phyloP scores from a whole-genome alignment of 2,113 vertebrate species.

The Mustelus asterias region DNA sequence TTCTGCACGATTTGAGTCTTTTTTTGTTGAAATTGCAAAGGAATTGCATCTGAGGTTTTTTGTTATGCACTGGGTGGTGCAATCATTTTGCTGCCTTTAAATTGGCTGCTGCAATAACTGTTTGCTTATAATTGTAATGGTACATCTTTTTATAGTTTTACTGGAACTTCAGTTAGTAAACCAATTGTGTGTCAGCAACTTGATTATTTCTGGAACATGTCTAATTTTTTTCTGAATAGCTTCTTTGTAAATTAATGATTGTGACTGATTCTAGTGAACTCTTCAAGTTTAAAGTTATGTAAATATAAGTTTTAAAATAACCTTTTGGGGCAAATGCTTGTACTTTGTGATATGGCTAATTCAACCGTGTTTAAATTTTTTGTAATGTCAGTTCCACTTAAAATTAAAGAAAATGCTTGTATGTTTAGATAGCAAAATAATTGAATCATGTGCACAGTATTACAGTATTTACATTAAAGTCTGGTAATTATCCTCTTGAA shows the following conservation, averaged over 20 bases:
- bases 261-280: too few species aligned
- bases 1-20: conserved; percentile 17
- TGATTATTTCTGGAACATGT: conserved; percentile 26
- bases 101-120: conserved; percentile 18
- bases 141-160: conserved; percentile 24
- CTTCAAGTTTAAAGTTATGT: neutral
- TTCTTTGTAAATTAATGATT: neutral
- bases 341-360: neutral
- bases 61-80: conserved; percentile 16
- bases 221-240: neutral
- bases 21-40: conserved; percentile 32
- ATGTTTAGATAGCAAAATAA: neutral
- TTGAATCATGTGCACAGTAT: neutral
- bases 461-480: neutral
- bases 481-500: neutral
- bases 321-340: neutral
- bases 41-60: conserved; percentile 27
- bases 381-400: neutral
- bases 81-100: conserved; percentile 30
- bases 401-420: neutral
- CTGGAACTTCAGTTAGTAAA: conserved; percentile 8
- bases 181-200: neutral
- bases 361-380: neutral
- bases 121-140: conserved; percentile 27
- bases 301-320: neutral